phyloP scores from a whole-genome alignment of 2,888 invertebrate species.

The Therioaphis trifolii region DNA sequence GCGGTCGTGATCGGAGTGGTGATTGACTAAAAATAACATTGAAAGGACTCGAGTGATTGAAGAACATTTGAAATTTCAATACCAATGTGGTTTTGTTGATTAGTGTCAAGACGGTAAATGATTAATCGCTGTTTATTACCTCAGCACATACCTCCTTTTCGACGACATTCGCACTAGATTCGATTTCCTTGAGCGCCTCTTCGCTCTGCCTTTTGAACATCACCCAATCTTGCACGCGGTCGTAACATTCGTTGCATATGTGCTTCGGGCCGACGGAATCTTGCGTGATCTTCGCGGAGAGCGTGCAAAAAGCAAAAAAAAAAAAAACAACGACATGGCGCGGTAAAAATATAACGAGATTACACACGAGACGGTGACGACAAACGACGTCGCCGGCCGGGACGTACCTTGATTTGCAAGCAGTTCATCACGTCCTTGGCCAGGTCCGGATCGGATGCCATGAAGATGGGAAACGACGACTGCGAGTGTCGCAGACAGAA shows the following conservation, averaged over 20 bases:
- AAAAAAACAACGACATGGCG: background rate
- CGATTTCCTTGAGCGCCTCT: conserved; percentile 40
- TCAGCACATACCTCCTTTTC: background rate
- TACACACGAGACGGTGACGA: no score
- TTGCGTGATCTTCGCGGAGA: conserved; percentile 5
- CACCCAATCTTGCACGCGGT: conserved; percentile 55
- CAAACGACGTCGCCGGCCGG: background rate
- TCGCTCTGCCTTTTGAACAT: conserved; percentile 54
- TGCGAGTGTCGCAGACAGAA: conserved; percentile 47
- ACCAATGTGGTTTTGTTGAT: no score
- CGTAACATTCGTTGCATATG: conserved; percentile 51
- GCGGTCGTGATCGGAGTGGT: background rate
- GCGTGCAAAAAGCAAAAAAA: background rate
- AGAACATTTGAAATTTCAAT: no score
- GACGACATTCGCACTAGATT: background rate
- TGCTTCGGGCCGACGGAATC: conserved; percentile 49
- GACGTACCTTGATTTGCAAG: conserved; percentile 44
- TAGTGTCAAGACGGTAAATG: no score
- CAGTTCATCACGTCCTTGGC: conserved; percentile 52
- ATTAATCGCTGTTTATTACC: no score
- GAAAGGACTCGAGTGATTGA: background rate
- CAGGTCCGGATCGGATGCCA: conserved; percentile 51
- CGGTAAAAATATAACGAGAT: no score
- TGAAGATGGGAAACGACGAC: conserved; percentile 48
- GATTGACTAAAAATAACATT: background rate